Percentiles rank a stretch among this genome's conserved stretches.
phyloP scores from a whole-genome alignment of 2,797 vertebrate species.

The Hybognathus amarus region DNA sequence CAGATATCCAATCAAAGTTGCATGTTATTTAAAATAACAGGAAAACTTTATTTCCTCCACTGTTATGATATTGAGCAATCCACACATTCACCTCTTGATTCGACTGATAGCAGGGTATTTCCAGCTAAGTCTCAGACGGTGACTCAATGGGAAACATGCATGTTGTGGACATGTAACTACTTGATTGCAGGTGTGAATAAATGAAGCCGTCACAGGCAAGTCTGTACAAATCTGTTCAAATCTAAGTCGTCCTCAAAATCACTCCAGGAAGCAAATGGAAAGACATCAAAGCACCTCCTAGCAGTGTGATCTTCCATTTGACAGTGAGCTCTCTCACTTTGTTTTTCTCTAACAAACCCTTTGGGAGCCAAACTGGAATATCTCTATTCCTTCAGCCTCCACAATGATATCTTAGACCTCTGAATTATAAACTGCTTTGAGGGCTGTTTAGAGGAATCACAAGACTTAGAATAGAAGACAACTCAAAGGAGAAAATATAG shows the following conservation, averaged over 20 bases:
- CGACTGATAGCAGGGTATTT: slow-evolving; percentile 52
- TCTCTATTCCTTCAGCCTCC: slow-evolving; percentile 68
- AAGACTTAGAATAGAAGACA: slow-evolving; percentile 40
- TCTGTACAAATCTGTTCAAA: slow-evolving; percentile 55
- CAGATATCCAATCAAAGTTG: background rate
- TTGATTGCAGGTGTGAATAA: slow-evolving; percentile 55
- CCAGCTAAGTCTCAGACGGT: slow-evolving; percentile 46
- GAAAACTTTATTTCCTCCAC: background rate
- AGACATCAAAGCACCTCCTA: slow-evolving; percentile 27
- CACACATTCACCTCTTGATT: background rate
- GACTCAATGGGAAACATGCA: slow-evolving; percentile 53
- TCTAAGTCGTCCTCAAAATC: background rate
- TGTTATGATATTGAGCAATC: slow-evolving; percentile 42
- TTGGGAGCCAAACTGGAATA: slow-evolving; percentile 63
- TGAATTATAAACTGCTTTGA: slow-evolving; percentile 42
- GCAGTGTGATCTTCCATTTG: slow-evolving; percentile 1
- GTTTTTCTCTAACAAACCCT: slow-evolving; percentile 21
- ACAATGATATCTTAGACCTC: slow-evolving; percentile 66
- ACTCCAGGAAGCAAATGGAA: slow-evolving; percentile 14
- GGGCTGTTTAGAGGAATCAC: slow-evolving; percentile 41
- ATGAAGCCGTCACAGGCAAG: slow-evolving; percentile 51
- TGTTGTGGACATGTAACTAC: slow-evolving; percentile 25
- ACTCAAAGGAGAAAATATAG: slow-evolving; percentile 5
- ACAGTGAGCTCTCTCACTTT: slow-evolving; percentile 19
- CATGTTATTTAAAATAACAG: background rate